Conservation (phyloP, 2,113 vertebrate species). For the Gymnobelideus leadbeateri region DNA sequence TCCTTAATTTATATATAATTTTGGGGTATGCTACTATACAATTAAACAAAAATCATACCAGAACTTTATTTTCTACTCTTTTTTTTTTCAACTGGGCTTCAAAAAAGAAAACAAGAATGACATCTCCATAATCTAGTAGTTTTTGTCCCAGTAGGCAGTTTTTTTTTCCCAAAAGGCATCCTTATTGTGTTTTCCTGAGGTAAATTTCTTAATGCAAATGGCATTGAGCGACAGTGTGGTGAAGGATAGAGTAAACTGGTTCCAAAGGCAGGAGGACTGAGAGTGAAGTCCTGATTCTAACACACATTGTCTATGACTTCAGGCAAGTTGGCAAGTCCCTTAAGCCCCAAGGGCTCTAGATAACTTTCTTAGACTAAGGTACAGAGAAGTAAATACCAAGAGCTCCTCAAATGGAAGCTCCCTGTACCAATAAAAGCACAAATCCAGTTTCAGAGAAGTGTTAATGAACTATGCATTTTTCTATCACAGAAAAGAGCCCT, state of each 20-base stretch:
- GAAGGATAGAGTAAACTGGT: background rate
- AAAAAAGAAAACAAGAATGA: background rate
- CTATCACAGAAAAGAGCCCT: background rate
- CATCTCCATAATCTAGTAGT: background rate
- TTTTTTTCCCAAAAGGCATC: background rate
- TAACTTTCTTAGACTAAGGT: background rate
- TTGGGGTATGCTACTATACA: constrained; percentile 41
- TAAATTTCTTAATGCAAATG: background rate
- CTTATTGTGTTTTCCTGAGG: background rate
- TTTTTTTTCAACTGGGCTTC: background rate
- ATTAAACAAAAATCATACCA: constrained; percentile 34
- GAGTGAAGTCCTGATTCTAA: background rate
- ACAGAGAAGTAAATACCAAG: no score
- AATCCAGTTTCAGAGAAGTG: background rate
- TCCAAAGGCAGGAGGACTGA: background rate
- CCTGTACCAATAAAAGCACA: background rate
- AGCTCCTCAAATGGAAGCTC: background rate
- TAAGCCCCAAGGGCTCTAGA: no score
- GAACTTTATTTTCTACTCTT: constrained; percentile 19
- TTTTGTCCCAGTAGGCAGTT: background rate
- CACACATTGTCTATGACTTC: background rate
- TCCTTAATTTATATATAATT: constrained; percentile 65
- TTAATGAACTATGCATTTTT: background rate
- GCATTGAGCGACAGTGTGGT: background rate
- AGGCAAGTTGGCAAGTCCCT: background rate